These are phyloP conservation scores for Tenodera sinensis DNA, from an alignment of 2,888 invertebrate species.

Conservation along the genomic window DNA sequence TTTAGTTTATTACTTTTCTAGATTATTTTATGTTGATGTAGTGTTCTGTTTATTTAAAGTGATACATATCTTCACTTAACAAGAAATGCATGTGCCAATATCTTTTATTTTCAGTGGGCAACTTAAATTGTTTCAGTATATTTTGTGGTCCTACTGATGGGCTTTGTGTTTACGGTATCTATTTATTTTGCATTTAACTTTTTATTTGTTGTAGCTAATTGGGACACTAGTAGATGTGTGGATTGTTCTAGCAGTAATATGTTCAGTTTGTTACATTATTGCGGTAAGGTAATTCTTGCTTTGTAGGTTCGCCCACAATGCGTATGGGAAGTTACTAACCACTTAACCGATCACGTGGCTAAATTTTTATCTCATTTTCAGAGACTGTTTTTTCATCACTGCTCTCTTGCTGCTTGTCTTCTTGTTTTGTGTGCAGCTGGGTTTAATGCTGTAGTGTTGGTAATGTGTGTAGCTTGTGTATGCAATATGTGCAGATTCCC, in stretches of 20 bases:
- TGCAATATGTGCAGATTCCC: not conserved
- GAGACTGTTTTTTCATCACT: constrained; percentile 25
- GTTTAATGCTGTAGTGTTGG: not conserved
- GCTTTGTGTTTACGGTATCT: not conserved
- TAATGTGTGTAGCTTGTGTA: not conserved
- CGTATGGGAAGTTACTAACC: not conserved
- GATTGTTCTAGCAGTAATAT: constrained; percentile 5
- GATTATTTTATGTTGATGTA: not conserved
- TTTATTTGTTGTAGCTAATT: not conserved
- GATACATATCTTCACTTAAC: not conserved
- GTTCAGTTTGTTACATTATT: not conserved
- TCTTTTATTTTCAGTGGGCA: not conserved
- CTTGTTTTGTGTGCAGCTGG: not conserved
- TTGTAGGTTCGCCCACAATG: not conserved
- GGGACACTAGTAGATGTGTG: not conserved
- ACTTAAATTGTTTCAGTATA: not conserved
- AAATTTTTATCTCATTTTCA: not conserved
- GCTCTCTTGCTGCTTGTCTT: constrained; percentile 28
- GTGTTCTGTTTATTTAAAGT: not conserved
- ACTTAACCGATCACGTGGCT: not conserved
- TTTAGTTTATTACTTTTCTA: not conserved
- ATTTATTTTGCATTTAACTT: not conserved
- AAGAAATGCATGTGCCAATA: constrained; percentile 2
- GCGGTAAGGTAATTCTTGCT: not conserved
- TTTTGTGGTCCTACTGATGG: not conserved